These are phyloP conservation scores for Lycocerus yunnanus DNA, from an alignment of 2,888 invertebrate genomes.

Conservation along the genomic window DNA sequence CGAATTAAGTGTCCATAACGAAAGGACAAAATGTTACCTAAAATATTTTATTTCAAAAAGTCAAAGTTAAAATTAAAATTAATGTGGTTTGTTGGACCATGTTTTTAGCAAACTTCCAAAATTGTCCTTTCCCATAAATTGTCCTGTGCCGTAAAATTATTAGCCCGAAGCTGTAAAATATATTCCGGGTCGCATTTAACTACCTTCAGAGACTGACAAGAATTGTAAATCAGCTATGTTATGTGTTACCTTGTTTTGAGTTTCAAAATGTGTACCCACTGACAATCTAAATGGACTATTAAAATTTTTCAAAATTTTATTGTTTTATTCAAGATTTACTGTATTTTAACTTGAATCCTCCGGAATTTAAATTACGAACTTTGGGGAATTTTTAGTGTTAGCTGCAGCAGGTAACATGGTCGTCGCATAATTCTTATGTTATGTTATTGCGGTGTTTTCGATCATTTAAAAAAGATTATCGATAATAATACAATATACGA, in stretches of 20 bases:
- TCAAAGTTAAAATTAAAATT: constrained; percentile 38
- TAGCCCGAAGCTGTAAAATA: constrained; percentile 43
- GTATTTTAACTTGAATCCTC: background rate
- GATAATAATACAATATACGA: background rate
- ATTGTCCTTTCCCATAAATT: constrained; percentile 40
- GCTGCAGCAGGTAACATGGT: background rate
- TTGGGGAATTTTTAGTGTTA: background rate
- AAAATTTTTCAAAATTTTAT: background rate
- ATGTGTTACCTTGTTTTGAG: constrained; percentile 18
- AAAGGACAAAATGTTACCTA: background rate
- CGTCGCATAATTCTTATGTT: too few species aligned
- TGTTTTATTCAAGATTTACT: background rate
- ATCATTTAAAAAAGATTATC: background rate
- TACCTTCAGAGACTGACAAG: constrained; percentile 31
- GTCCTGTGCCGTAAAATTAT: constrained; percentile 43
- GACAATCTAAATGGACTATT: background rate
- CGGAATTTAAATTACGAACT: background rate
- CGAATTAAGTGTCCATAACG: background rate
- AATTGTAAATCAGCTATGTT: constrained; percentile 32
- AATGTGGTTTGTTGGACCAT: constrained; percentile 53
- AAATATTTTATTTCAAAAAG: background rate
- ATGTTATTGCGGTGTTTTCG: too few species aligned
- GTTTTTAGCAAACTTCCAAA: constrained; percentile 46
- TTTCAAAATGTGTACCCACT: constrained; percentile 6
- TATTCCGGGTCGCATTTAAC: constrained; percentile 34